Percentiles rank a stretch among this genome's conserved stretches.
Evolutionary conservation across 2,113 vertebrate species (phyloP).

Genomic region (Cromileptes altivelis): DNA sequence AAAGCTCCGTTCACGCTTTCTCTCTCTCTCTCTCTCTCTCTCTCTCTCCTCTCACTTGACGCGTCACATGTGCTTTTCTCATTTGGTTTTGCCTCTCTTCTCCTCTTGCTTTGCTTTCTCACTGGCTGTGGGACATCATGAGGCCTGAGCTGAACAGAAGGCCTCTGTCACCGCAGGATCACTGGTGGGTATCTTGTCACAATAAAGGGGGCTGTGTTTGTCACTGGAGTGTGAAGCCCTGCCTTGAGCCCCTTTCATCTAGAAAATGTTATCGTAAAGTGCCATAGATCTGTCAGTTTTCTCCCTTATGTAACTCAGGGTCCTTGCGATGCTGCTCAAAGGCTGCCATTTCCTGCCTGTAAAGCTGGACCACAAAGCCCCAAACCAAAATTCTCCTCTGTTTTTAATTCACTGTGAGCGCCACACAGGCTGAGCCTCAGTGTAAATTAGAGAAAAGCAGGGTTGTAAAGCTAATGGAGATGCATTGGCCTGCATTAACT

Average conservation of each 20-base stretch:
- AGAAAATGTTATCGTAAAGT: conserved; percentile 46
- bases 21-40: conserved; percentile 11
- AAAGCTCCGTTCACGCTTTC: conserved; percentile 45
- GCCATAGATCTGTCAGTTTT: conserved; percentile 50
- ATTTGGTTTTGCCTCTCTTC: conserved; percentile 25
- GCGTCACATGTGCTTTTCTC: conserved; percentile 59
- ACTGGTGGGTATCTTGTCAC: conserved; percentile 66
- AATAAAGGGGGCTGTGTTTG: conserved; percentile 66
- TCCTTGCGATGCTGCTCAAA: conserved; percentile 47
- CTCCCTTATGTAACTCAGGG: conserved; percentile 58
- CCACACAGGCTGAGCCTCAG: conserved; percentile 22
- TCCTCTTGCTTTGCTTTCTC: conserved; percentile 28
- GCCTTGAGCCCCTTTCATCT: conserved; percentile 59
- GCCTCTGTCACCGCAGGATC: conserved; percentile 64
- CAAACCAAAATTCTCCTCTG: conserved; percentile 36
- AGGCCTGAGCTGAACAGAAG: conserved; percentile 63
- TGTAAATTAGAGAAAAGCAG: conserved; percentile 30
- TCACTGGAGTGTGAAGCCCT: conserved; percentile 58
- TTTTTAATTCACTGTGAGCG: conserved; percentile 31
- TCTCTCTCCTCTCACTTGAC: conserved; percentile 43
- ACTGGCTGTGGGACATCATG: conserved; percentile 58
- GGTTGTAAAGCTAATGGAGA: conserved; percentile 24
- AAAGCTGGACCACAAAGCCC: conserved; percentile 41
- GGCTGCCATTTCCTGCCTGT: conserved; percentile 47
- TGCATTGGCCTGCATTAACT: conserved; percentile 1